Conservation (phyloP, 2,888 invertebrate genomes). For the Rhagonycha fulva region DNA sequence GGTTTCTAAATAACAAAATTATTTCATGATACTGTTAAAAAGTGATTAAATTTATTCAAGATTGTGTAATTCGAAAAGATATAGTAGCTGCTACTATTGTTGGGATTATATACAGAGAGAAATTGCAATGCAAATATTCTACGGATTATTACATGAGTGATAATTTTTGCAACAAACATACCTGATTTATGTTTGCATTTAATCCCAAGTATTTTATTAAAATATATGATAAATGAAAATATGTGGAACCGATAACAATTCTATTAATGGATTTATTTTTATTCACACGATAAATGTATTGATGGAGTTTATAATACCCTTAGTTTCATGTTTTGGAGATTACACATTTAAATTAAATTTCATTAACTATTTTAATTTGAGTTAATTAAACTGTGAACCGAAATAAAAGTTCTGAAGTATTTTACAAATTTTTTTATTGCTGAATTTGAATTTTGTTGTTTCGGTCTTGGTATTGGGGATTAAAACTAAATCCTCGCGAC, state of each 20-base stretch:
- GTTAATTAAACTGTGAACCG: neutral
- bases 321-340: neutral
- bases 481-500: neutral
- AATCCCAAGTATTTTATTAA: neutral
- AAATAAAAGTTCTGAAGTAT: neutral
- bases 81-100: neutral
- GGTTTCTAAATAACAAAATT: no score
- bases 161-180: neutral
- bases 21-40: no score
- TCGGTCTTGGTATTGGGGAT: neutral
- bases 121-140: neutral
- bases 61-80: constrained; percentile 9
- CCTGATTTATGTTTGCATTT: neutral
- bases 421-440: neutral
- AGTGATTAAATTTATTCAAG: constrained; percentile 11
- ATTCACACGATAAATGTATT: neutral
- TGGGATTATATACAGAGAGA: constrained; percentile 1
- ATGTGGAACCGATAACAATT: neutral
- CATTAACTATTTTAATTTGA: neutral
- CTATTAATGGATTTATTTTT: neutral
- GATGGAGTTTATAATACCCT: neutral
- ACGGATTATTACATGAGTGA: neutral
- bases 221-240: neutral
- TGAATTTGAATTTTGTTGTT: neutral
- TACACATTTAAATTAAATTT: neutral